phyloP scores from a whole-genome alignment of 2,888 invertebrate species.

The Conistra vaccinii region DNA sequence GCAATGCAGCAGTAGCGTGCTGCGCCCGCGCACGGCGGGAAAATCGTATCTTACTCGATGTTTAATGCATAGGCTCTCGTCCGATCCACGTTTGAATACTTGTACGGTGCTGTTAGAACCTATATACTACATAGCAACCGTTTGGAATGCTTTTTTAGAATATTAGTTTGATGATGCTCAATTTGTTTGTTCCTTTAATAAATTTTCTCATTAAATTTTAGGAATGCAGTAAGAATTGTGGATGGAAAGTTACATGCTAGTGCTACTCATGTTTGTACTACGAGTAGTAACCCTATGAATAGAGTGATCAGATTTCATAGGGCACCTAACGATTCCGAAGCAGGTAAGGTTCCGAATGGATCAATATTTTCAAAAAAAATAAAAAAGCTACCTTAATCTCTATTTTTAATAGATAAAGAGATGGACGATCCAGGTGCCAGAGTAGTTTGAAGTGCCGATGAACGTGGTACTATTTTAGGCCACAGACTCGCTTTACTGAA shows the following conservation, averaged over 20 bases:
- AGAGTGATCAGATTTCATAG: not conserved
- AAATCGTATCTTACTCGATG: constrained; percentile 82
- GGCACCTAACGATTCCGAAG: not conserved
- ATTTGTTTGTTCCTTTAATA: not conserved
- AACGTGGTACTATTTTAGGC: not conserved
- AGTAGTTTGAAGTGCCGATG: no score
- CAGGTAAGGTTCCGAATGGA: no score
- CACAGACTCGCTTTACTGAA: not conserved
- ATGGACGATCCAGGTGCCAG: no score
- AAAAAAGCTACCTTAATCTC: not conserved
- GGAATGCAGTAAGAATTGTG: not conserved
- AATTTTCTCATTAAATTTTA: not conserved
- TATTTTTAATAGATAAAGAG: not conserved
- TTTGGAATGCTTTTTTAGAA: constrained; percentile 50
- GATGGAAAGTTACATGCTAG: not conserved
- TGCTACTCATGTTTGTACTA: no score
- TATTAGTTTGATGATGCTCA: constrained; percentile 16
- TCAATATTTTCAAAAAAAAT: no score
- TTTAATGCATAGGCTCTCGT: constrained; percentile 78
- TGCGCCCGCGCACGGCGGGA: constrained; percentile 73
- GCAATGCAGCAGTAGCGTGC: constrained; percentile 82
- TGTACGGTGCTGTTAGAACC: constrained; percentile 72
- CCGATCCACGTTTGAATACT: constrained; percentile 61
- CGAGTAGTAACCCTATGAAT: not conserved
- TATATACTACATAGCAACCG: constrained; percentile 40